phyloP scores from a whole-genome alignment of 2,797 vertebrate species.

The Betta splendens region DNA sequence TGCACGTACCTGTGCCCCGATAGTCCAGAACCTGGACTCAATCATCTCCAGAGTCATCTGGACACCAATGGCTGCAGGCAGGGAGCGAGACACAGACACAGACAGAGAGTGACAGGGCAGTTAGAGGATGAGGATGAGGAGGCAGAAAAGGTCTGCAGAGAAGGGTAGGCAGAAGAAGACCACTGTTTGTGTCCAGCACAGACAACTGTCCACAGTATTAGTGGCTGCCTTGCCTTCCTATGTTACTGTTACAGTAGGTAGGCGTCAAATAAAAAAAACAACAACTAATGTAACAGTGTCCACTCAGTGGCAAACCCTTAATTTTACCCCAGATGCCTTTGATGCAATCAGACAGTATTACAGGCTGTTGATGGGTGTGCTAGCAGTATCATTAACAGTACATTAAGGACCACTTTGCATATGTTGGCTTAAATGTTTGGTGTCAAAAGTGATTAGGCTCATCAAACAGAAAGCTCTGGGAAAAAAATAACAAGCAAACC shows the following conservation, averaged over 20 bases:
- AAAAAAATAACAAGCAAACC: neutral
- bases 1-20: conserved; percentile 61
- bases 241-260: no score
- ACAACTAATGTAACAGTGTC: no score
- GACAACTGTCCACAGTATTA: conserved; percentile 7
- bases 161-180: neutral
- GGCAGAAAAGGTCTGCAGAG: neutral
- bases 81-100: conserved; percentile 3
- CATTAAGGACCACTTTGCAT: neutral
- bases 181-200: neutral
- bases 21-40: conserved; percentile 68
- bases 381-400: neutral
- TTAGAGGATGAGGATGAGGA: neutral
- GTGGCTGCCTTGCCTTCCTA: no score
- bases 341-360: no score
- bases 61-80: conserved; percentile 67
- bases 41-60: conserved; percentile 71
- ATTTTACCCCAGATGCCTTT: no score
- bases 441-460: neutral
- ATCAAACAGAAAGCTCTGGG: neutral
- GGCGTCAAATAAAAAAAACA: no score
- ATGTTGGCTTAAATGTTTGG: neutral
- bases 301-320: no score
- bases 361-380: neutral
- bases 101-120: conserved; percentile 11